These are phyloP conservation scores for Odontomyia ornata DNA, from an alignment of 2,888 invertebrate species.

Conservation along the genomic window DNA sequence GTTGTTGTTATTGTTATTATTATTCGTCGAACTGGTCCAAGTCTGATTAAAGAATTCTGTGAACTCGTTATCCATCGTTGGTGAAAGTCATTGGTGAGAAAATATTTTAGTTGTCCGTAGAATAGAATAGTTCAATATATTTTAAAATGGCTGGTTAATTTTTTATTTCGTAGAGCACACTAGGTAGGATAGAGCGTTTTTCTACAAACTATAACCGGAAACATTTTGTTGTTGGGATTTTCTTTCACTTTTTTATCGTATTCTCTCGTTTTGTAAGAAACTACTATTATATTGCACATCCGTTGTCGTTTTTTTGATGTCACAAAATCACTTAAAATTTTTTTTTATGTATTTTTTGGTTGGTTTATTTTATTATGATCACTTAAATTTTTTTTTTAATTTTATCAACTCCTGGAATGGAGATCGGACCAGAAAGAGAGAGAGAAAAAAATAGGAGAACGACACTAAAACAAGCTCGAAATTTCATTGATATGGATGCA, in stretches of 20 bases:
- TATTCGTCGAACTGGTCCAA: conserved; percentile 51
- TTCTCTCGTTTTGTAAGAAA: conserved; percentile 37
- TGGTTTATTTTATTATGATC: too few species aligned
- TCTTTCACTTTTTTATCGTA: conserved; percentile 42
- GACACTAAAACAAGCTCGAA: conserved; percentile 26
- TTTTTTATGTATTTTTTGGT: background rate
- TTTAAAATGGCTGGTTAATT: background rate
- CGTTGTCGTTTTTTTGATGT: conserved; percentile 12
- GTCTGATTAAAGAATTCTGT: conserved; percentile 55
- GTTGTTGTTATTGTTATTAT: conserved; percentile 17
- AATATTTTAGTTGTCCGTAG: background rate
- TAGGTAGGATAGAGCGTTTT: conserved; percentile 53
- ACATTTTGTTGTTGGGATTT: conserved; percentile 48
- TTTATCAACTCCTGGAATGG: conserved; percentile 25
- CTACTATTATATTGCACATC: conserved; percentile 27
- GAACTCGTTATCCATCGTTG: conserved; percentile 55
- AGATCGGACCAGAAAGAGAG: conserved; percentile 24
- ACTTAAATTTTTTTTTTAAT: too few species aligned
- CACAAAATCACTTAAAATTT: conserved; percentile 18
- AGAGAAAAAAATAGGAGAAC: conserved; percentile 15
- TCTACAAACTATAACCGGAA: conserved; percentile 50
- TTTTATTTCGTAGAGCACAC: conserved; percentile 19
- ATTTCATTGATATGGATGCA: background rate
- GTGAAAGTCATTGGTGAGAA: conserved; percentile 38
- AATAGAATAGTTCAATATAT: conserved; percentile 13